Evolutionary conservation across 2,113 vertebrate genomes (phyloP).

Genomic region (Melanerpes aurifrons): DNA sequence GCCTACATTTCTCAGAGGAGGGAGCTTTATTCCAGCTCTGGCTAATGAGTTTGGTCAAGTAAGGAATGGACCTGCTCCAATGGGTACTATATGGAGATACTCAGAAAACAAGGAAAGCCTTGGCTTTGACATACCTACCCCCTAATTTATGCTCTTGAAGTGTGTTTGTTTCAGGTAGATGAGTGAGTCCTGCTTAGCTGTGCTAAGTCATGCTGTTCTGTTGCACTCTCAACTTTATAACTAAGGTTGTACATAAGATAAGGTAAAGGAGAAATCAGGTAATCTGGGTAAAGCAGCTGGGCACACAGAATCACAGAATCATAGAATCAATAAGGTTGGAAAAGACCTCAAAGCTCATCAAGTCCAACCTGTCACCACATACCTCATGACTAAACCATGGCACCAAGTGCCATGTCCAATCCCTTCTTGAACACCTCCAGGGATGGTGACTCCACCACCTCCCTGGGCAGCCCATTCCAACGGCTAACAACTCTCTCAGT

Average conservation of each 20-base stretch:
- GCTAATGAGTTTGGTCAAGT: conserved; percentile 65
- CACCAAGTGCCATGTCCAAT: too few relatives aligned
- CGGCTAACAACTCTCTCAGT: too few relatives aligned
- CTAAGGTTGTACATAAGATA: not conserved
- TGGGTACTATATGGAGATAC: not conserved
- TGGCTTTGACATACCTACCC: not conserved
- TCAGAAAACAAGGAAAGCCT: conserved; percentile 15
- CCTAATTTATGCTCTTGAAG: not conserved
- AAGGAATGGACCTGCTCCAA: conserved; percentile 18
- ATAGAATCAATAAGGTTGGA: too few relatives aligned
- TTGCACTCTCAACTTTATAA: not conserved
- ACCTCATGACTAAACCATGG: too few relatives aligned
- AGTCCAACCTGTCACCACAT: too few relatives aligned
- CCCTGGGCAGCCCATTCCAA: too few relatives aligned
- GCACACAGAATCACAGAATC: too few relatives aligned
- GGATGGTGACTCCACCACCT: too few relatives aligned
- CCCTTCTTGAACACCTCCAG: too few relatives aligned
- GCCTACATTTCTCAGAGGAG: conserved; percentile 65
- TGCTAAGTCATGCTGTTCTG: not conserved
- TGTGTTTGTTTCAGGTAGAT: not conserved
- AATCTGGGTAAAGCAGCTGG: not conserved
- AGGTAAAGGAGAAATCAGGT: not conserved
- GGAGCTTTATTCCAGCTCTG: conserved; percentile 22
- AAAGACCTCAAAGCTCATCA: too few relatives aligned
- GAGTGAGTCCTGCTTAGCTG: not conserved